These are phyloP conservation scores for Heliocidaris erythrogramma DNA, from an alignment of 35 echinoderm and acorn worm species.

Conservation along the genomic window DNA sequence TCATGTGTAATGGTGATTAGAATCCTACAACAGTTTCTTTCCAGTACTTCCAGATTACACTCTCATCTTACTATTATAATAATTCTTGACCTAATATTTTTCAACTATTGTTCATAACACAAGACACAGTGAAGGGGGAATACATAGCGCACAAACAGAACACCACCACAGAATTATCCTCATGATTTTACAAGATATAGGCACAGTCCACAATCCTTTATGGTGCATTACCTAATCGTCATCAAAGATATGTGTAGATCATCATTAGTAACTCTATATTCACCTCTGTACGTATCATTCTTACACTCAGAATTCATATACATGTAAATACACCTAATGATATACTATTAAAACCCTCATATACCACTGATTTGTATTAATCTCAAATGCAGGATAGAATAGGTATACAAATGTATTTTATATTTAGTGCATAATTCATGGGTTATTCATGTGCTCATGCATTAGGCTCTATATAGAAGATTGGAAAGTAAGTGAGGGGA, in stretches of 20 bases:
- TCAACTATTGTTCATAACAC: not conserved
- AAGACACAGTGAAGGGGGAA: not conserved
- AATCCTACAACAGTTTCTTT: not conserved
- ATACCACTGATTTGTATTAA: not conserved
- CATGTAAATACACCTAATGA: not conserved
- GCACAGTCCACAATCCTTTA: not conserved
- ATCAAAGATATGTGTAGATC: not conserved
- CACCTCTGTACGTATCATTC: not conserved
- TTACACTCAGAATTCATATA: not conserved
- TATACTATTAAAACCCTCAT: not conserved
- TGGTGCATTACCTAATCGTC: not conserved
- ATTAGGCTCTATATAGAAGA: too few relatives aligned
- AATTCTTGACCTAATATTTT: not conserved
- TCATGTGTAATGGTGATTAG: not conserved
- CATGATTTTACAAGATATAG: not conserved
- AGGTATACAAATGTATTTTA: not conserved
- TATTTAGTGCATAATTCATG: too few relatives aligned
- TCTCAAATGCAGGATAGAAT: not conserved
- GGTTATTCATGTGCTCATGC: too few relatives aligned
- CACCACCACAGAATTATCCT: not conserved
- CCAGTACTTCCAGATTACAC: not conserved
- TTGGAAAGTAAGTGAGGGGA: not conserved
- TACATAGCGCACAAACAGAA: not conserved
- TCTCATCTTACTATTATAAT: not conserved
- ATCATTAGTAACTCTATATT: not conserved